Conservation (phyloP, 2,888 invertebrate genomes). For the Boloria selene region DNA sequence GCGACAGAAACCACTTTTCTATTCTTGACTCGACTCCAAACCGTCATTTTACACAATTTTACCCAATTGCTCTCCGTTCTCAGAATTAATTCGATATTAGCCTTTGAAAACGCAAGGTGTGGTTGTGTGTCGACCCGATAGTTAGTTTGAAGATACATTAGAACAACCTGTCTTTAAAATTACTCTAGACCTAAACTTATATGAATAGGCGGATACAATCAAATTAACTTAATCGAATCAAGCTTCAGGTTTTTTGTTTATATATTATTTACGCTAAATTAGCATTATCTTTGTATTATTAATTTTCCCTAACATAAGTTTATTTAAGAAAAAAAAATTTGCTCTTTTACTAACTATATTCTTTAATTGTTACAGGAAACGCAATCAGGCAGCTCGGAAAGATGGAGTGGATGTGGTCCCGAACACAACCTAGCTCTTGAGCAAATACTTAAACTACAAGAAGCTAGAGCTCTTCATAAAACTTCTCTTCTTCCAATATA, state of each 20-base stretch:
- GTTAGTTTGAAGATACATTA: slow-evolving; percentile 75
- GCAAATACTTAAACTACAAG: slow-evolving; percentile 94
- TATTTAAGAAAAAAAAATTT: neutral
- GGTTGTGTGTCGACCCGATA: slow-evolving; percentile 72
- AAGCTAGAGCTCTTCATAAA: slow-evolving; percentile 88
- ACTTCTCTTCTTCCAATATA: slow-evolving; percentile 78
- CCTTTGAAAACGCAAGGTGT: slow-evolving; percentile 81
- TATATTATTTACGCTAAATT: slow-evolving; percentile 25
- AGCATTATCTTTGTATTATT: slow-evolving; percentile 10
- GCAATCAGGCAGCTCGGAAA: slow-evolving; percentile 91
- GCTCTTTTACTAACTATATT: neutral
- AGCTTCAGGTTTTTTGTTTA: slow-evolving; percentile 28
- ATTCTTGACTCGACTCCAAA: slow-evolving; percentile 74
- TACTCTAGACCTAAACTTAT: slow-evolving; percentile 67
- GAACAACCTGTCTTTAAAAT: slow-evolving; percentile 71
- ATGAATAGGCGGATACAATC: slow-evolving; percentile 63
- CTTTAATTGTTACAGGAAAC: slow-evolving; percentile 87
- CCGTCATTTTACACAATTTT: slow-evolving; percentile 82
- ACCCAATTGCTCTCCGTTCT: slow-evolving; percentile 80
- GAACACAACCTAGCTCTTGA: slow-evolving; percentile 96
- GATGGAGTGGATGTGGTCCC: slow-evolving; percentile 94
- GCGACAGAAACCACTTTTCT: slow-evolving; percentile 82
- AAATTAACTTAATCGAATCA: slow-evolving; percentile 46
- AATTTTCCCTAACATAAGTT: neutral
- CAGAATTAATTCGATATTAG: slow-evolving; percentile 82